Conservation (phyloP, 2,888 invertebrate species). For the Sylvicola cinctus region DNA sequence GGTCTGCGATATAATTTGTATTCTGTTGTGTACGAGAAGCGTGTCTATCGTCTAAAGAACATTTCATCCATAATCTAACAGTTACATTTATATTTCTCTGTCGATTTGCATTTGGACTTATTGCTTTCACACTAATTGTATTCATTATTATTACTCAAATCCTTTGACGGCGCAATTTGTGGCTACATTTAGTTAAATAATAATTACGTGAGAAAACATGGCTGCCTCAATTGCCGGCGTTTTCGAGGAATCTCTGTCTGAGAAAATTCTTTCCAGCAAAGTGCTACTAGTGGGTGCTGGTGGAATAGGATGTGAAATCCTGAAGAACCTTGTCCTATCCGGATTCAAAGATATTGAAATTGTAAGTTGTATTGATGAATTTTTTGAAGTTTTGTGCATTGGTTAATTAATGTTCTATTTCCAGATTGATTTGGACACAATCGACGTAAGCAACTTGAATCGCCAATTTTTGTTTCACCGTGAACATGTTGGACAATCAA, state of each 20-base stretch:
- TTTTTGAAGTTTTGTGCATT: background rate
- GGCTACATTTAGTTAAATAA: no score
- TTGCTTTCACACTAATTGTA: no score
- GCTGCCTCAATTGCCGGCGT: slow-evolving; percentile 45
- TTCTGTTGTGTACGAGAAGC: no score
- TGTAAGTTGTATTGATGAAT: slow-evolving; percentile 35
- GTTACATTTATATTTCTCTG: no score
- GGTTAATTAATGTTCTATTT: slow-evolving; percentile 18
- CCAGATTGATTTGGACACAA: slow-evolving; percentile 97
- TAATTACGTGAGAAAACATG: no score
- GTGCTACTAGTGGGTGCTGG: slow-evolving; percentile 88
- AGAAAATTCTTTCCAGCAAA: slow-evolving; percentile 40
- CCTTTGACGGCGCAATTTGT: no score
- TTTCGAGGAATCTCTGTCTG: slow-evolving; percentile 39
- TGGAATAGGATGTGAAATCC: slow-evolving; percentile 95
- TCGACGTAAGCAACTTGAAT: slow-evolving; percentile 97
- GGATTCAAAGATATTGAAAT: slow-evolving; percentile 89
- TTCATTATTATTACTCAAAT: no score
- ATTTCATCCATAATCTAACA: no score
- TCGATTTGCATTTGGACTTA: no score
- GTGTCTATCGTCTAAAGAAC: no score
- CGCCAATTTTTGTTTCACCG: slow-evolving; percentile 97
- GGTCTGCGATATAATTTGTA: no score
- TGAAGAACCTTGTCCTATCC: slow-evolving; percentile 89
- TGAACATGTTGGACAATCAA: slow-evolving; percentile 94